phyloP scores from a whole-genome alignment of 30 jellyfish, hydroid and myxozoan species.

The Nemopilema nomurai region DNA sequence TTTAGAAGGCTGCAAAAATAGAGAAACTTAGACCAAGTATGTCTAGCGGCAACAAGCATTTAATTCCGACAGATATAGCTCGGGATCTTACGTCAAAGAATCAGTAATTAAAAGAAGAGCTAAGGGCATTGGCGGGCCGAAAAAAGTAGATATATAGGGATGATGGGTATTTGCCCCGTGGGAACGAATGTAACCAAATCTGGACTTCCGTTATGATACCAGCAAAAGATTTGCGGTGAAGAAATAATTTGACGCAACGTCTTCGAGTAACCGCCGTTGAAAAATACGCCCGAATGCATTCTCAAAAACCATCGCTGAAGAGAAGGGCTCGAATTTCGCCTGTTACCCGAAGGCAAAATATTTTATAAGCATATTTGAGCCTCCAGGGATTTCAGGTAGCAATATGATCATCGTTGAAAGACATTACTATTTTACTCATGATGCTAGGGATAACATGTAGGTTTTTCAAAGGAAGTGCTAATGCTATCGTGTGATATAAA shows the following conservation, averaged over 20 bases:
- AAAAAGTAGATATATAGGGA: neutral
- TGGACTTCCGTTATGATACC: neutral
- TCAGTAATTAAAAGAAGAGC: neutral
- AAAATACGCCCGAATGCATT: neutral
- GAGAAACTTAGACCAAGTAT: neutral
- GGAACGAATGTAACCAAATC: neutral
- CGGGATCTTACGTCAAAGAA: slow-evolving; percentile 17
- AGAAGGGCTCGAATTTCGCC: too few relatives aligned
- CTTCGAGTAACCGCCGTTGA: neutral
- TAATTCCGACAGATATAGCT: slow-evolving; percentile 19
- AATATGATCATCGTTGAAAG: too few relatives aligned
- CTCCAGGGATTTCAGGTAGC: too few relatives aligned
- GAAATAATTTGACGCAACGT: neutral
- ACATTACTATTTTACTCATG: too few relatives aligned
- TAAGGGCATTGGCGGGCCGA: neutral
- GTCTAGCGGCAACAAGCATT: neutral
- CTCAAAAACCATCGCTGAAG: too few relatives aligned
- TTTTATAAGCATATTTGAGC: too few relatives aligned
- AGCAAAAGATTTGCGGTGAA: neutral
- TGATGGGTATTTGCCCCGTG: neutral
- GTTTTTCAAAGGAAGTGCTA: too few relatives aligned
- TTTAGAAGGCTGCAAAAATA: neutral
- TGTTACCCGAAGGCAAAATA: too few relatives aligned
- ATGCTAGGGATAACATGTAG: too few relatives aligned
- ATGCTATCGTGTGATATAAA: too few relatives aligned